Evolutionary conservation across 2,888 invertebrate species (phyloP), one percentile per base, ranked within the genome.

Genomic region (Tuta absoluta): DNA sequence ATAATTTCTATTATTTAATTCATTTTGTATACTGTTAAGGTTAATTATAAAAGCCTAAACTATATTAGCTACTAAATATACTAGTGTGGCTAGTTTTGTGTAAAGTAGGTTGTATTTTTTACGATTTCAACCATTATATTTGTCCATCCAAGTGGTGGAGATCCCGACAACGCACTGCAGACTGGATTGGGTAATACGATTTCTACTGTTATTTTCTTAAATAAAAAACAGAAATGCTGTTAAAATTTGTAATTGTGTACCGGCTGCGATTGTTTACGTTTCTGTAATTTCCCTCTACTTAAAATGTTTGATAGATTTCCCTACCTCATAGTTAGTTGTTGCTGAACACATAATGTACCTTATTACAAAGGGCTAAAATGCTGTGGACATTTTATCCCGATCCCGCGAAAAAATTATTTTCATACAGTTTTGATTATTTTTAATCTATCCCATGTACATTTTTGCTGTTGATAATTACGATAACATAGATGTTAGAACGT

Each of bases 91-190:
- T 21, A 24, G 53, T 53, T 23, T 53, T 53, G 53, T 53, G 53
- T 28, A 0, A 28, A 53, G 17, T 45, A n/a, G 45, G 45, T 4
- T 53, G 21, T n/a, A 28, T 3, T 53, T n/a, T 0, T 21, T 1
- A 28, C n/a, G n/a, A 23, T 24, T 24, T 81, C 81, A 79, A 83
- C 82, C 81, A 84, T 86, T 86, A 82, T n/a, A 82, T 83, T 74
- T 83, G 85, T 78, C 85, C 84, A 85, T 78, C 85, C 84, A 83
- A 86, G 82, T 79, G 78, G 83, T 79, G 80, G 79, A 76, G 80
- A 81, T 78, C 74, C 75, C 74, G 78, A 49, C 76, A 76, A 76
- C 79, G 75, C 71, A 69, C 73, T 70, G 75, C 75, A 75, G 70
- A 71, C 72, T 75, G 73, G 69, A 74, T 70, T 70, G 69, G 83